Base-by-base conservation (phyloP, 2,797 vertebrate species). In the Nothura maculosa region DNA sequence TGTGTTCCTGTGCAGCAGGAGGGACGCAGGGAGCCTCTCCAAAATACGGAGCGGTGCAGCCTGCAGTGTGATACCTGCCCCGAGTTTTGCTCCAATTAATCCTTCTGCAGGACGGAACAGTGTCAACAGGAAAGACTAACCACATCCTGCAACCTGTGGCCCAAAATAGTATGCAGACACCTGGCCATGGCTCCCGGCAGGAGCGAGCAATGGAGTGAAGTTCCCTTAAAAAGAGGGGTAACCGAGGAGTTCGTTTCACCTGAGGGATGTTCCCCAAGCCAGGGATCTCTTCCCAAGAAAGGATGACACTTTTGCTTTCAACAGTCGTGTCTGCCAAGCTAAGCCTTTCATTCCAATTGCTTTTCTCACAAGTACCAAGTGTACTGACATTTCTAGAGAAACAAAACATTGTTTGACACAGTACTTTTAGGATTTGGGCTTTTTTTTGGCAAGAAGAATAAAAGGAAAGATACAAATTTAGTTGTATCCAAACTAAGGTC, bases 341-440 rank as follows among this genome's bases (percentile, higher is more conserved):
- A 68, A 91, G 57, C 50, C 64, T 61, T 62, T 55, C 62, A 81
- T 69, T 89, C 89, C 81, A 69, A 77, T 72, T 81, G 85, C 61
- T 61, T 77, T 90, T 52, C 83, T 81, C 57, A 16, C 68, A 77
- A 96, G 91, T 89, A 93, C 90, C 91, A 42, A 3, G 1, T 80
- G 88, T 91, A 77, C 93, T 88, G 86, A 94, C 87, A 91, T 77
- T 96, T 88, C 78, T 89, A 81, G 38, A 82, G 85, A 88, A 94
- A 95, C 68, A 96, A 92, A 93, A 61, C 83, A 83, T 85, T 68
- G 48, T 62, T 85, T 91, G 85, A 93, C 85, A 92, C n/a, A 81
- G 85, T 80, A 91, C 83, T 91, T 89, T 68, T 81, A 87, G 87
- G 87, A 92, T 55, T 3, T 64, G 32, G 30, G 85, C 54, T 87